A percentile compares a stretch with the other conserved stretches of the same genome.
Conservation (phyloP, 1,140 invertebrate genomes). For the Carposina sasakii region DNA sequence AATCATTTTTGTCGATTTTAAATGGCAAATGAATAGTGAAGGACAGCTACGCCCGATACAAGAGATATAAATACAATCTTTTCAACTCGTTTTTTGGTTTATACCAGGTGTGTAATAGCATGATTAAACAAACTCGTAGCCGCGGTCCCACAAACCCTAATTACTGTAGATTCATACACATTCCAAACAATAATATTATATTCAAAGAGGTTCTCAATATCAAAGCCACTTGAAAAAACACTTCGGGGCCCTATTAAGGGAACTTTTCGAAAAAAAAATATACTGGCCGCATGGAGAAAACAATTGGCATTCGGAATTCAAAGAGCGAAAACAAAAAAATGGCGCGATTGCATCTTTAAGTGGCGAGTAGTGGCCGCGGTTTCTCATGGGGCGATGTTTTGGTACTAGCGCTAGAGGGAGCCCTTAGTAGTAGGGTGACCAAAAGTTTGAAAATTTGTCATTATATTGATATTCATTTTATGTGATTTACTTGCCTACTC, state of each 20-base stretch:
- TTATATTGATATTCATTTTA: too few species aligned
- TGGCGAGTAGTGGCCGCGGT: constrained; percentile 44
- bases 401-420: constrained; percentile 59
- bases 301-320: constrained; percentile 41
- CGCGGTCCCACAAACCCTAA: constrained; percentile 18
- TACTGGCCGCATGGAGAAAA: constrained; percentile 44
- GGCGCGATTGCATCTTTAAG: constrained; percentile 64
- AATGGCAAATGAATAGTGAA: too few species aligned
- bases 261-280: constrained; percentile 32
- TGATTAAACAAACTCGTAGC: too few species aligned
- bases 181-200: too few species aligned
- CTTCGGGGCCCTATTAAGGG: constrained; percentile 14
- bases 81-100: too few species aligned
- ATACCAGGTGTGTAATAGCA: too few species aligned
- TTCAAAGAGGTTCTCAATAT: constrained; percentile 30
- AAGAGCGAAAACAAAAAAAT: constrained; percentile 53
- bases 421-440: constrained; percentile 27
- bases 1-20: too few species aligned
- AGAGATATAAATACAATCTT: too few species aligned
- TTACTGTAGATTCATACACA: constrained; percentile 10
- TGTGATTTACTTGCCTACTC: background rate
- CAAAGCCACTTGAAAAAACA: constrained; percentile 32
- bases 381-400: constrained; percentile 66
- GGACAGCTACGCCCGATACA: too few species aligned
- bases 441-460: too few species aligned